phyloP scores from a whole-genome alignment of 2,113 vertebrate genomes.

The Rhegmatorhina hoffmannsi region DNA sequence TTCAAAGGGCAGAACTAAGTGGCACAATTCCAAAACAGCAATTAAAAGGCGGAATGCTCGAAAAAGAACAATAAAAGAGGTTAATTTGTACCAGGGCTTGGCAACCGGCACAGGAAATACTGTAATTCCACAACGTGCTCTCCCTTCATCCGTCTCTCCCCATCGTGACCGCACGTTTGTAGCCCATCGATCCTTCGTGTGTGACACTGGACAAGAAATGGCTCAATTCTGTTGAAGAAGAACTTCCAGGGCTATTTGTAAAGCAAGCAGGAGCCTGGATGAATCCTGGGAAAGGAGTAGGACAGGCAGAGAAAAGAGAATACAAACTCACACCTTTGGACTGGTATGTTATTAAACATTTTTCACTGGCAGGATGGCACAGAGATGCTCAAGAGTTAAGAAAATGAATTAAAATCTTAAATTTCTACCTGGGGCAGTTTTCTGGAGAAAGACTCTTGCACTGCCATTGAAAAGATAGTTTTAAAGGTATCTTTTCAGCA shows the following conservation, averaged over 20 bases:
- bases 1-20: slow-evolving; percentile 54
- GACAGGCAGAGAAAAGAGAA: background rate
- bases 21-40: slow-evolving; percentile 57
- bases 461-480: background rate
- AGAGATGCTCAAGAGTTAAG: background rate
- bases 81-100: slow-evolving; percentile 43
- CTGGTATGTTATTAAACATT: rapidly evolving
- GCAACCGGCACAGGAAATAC: slow-evolving; percentile 43
- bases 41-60: slow-evolving; percentile 59
- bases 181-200: background rate
- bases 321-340: background rate
- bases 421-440: background rate
- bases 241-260: background rate
- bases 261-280: background rate
- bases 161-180: background rate
- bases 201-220: background rate
- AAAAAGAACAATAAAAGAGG: slow-evolving; percentile 65
- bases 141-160: background rate
- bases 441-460: background rate
- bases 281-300: background rate
- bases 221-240: background rate
- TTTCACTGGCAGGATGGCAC: background rate
- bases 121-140: background rate
- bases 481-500: background rate
- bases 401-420: background rate